Conservation (phyloP, 2,113 vertebrate species). For the Callithrix jacchus region DNA sequence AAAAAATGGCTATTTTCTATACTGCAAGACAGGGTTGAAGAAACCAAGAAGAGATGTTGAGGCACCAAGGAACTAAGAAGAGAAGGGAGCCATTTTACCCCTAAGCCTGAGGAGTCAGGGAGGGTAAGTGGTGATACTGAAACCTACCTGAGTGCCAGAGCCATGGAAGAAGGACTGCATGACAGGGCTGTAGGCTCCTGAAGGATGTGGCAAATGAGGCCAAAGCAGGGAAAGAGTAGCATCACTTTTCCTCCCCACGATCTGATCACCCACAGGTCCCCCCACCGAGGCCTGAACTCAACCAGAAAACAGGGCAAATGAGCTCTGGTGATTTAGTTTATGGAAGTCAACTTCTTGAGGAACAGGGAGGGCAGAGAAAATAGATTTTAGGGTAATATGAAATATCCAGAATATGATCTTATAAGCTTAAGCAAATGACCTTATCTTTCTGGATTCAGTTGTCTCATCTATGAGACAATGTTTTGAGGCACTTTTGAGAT, state of each 20-base stretch:
- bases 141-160: background rate
- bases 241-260: background rate
- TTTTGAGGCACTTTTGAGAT: background rate
- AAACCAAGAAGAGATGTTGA: background rate
- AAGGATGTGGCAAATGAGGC: background rate
- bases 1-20: background rate
- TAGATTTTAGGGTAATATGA: background rate
- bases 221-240: background rate
- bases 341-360: background rate
- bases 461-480: background rate
- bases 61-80: background rate
- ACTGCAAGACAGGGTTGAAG: background rate
- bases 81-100: background rate
- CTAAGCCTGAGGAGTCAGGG: background rate
- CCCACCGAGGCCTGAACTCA: background rate
- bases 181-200: background rate
- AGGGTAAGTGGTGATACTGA: background rate
- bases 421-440: background rate
- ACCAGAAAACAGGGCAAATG: background rate
- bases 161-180: background rate
- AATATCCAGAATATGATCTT: background rate
- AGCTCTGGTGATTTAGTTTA: background rate
- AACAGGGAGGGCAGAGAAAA: background rate
- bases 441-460: background rate
- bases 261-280: background rate